Evolutionary conservation across 2,113 vertebrate genomes (phyloP).

Genomic region (Axis porcinus): DNA sequence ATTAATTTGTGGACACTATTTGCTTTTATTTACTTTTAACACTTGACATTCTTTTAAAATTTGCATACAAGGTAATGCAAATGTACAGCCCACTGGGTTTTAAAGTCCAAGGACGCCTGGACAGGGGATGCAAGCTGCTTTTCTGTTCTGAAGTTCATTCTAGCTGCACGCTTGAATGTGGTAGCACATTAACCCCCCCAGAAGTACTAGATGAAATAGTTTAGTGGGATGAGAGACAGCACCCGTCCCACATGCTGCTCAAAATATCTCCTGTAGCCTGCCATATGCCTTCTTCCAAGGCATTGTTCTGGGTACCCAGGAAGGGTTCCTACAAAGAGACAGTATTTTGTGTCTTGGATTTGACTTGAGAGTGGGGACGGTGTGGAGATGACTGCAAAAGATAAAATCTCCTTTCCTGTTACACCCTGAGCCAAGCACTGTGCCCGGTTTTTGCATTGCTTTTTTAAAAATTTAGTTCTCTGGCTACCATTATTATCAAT

Average conservation of each 20-base stretch:
- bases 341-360: neutral
- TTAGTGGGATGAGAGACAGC: neutral
- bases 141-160: neutral
- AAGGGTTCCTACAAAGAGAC: neutral
- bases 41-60: slow-evolving; percentile 7
- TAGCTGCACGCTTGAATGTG: neutral
- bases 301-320: neutral
- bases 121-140: neutral
- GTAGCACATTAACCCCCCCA: neutral
- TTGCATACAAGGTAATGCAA: neutral
- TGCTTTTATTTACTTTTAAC: slow-evolving; percentile 21
- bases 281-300: neutral
- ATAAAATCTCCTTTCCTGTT: neutral
- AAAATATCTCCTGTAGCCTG: neutral
- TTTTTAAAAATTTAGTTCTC: neutral
- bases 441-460: neutral
- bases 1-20: neutral
- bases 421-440: neutral
- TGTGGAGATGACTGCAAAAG: neutral
- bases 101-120: neutral
- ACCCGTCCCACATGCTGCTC: neutral
- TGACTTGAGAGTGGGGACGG: neutral
- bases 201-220: neutral
- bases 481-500: neutral
- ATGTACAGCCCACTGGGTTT: neutral